phyloP scores from a whole-genome alignment of 2,888 invertebrate species.

The Apocheima hispidaria region DNA sequence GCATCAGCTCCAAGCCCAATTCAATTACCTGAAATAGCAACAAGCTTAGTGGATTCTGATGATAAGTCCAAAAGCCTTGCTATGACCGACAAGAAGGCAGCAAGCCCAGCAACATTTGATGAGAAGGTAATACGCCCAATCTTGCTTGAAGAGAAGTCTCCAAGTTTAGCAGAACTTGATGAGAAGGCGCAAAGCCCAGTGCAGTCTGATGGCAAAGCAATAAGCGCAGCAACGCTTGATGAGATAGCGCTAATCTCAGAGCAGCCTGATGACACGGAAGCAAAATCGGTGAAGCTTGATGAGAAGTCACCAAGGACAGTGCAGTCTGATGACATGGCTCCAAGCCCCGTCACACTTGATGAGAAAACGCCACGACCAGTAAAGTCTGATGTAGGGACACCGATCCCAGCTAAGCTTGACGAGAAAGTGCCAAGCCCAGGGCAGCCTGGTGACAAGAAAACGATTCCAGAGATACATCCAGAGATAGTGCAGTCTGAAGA shows the following conservation, averaged over 20 bases:
- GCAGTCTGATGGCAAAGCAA: constrained; percentile 6
- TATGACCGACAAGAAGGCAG: background rate
- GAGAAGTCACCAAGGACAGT: constrained; percentile 29
- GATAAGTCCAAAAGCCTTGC: constrained; percentile 6
- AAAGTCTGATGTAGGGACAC: constrained; percentile 19
- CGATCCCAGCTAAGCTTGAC: constrained; percentile 25
- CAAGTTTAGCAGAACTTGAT: constrained; percentile 13
- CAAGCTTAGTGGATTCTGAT: background rate
- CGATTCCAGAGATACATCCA: constrained; percentile 2
- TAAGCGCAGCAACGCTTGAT: background rate
- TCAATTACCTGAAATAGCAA: background rate
- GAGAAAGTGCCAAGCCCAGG: constrained; percentile 25
- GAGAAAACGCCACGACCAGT: constrained; percentile 21
- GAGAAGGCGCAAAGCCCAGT: background rate
- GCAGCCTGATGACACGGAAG: constrained; percentile 26
- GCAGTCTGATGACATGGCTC: constrained; percentile 11
- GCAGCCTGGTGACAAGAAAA: constrained; percentile 6
- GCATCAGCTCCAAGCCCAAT: background rate
- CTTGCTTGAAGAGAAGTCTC: constrained; percentile 25
- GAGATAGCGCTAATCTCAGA: background rate
- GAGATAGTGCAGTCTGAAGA: background rate
- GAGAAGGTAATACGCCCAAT: constrained; percentile 11
- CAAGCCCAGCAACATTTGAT: constrained; percentile 7
- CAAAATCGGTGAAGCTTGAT: constrained; percentile 27
- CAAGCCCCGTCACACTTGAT: constrained; percentile 13